phyloP scores from a whole-genome alignment of 2,113 vertebrate species.

The Tamias sibiricus region DNA sequence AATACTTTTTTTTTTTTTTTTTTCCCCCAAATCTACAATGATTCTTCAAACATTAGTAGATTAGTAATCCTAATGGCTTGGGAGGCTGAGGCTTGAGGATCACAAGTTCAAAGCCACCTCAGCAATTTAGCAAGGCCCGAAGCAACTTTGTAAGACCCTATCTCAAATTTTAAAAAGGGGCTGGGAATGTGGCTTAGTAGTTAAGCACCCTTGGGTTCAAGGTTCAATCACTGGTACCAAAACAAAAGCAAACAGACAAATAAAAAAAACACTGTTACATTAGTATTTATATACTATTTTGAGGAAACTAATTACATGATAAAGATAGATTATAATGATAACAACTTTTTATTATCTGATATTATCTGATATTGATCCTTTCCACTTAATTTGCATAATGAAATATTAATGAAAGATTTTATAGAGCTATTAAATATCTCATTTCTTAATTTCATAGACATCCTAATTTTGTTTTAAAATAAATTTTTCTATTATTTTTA shows the following conservation, averaged over 20 bases:
- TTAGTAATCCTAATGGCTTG: background rate
- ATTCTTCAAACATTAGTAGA: background rate
- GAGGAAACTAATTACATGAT: background rate
- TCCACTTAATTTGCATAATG: conserved; percentile 11
- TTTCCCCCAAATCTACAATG: background rate
- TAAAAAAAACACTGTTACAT: too few relatives aligned
- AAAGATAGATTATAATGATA: background rate
- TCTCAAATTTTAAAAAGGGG: too few relatives aligned
- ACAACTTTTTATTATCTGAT: background rate
- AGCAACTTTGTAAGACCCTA: too few relatives aligned
- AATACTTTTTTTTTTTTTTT: background rate
- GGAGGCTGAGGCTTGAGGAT: too few relatives aligned
- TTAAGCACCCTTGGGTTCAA: too few relatives aligned
- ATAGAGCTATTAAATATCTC: background rate
- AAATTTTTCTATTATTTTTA: background rate
- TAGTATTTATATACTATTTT: background rate
- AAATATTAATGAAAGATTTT: background rate
- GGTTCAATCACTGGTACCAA: too few relatives aligned
- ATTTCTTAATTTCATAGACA: background rate
- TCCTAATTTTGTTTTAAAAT: background rate
- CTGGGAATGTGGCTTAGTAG: too few relatives aligned
- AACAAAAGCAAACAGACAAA: too few relatives aligned
- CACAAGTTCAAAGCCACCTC: too few relatives aligned
- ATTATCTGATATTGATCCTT: background rate
- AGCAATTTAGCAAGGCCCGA: too few relatives aligned